Conservation (phyloP, 2,113 vertebrate genomes). For the Salvelinus sp. region DNA sequence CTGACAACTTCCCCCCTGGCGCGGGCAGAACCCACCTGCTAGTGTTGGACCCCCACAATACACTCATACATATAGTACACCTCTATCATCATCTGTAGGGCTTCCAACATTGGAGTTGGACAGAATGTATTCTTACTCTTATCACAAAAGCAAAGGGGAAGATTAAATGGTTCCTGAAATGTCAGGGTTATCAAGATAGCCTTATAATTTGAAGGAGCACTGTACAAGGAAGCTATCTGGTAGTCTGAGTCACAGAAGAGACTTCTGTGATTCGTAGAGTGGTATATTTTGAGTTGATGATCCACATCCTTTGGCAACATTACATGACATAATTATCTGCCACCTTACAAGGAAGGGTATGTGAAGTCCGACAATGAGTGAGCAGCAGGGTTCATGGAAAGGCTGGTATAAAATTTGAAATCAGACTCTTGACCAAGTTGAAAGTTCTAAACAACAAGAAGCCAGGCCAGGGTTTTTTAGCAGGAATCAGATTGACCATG, state of each 20-base stretch:
- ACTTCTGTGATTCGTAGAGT: background rate
- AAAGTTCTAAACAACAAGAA: slow-evolving; percentile 16
- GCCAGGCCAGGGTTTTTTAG: slow-evolving; percentile 10
- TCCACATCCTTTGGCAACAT: slow-evolving; percentile 2
- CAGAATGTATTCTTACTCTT: background rate
- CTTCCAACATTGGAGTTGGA: background rate
- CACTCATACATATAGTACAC: background rate
- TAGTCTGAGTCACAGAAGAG: background rate
- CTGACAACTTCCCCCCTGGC: slow-evolving; percentile 14
- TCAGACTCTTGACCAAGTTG: slow-evolving; percentile 30
- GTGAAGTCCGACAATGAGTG: slow-evolving; percentile 16
- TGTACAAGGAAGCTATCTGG: too few relatives aligned
- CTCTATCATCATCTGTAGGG: too few relatives aligned
- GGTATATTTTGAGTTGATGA: background rate
- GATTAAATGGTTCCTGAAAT: background rate
- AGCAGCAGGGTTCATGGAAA: slow-evolving; percentile 13
- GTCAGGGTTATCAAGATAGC: background rate
- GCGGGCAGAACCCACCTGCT: background rate
- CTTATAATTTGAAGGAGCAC: too few relatives aligned
- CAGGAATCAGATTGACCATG: too few relatives aligned
- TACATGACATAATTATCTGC: slow-evolving; percentile 20
- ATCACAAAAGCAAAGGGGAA: background rate
- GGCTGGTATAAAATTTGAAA: slow-evolving; percentile 50
- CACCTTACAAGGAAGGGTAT: slow-evolving; percentile 47
- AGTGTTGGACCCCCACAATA: background rate